Percentiles rank a stretch among this genome's conserved stretches.
Evolutionary conservation across 2,888 invertebrate species (phyloP).

Genomic region (Lamproptera curius): DNA sequence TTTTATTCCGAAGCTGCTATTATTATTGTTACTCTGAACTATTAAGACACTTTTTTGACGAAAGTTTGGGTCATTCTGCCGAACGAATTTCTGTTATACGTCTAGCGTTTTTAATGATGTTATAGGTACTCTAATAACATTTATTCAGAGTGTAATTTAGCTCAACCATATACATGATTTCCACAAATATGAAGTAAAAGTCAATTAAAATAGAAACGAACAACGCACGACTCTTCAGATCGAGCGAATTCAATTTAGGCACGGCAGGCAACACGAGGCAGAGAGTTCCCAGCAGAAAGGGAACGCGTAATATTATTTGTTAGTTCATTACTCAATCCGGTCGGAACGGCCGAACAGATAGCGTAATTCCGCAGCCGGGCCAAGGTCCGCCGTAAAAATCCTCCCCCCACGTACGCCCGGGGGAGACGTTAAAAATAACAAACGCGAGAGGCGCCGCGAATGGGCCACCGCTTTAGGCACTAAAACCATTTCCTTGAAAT

Average conservation of each 20-base stretch:
- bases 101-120: background rate
- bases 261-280: no score
- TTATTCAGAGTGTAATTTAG: no score
- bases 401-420: background rate
- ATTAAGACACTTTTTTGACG: background rate
- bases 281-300: background rate
- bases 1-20: background rate
- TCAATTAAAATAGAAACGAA: no score
- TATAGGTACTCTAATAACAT: no score
- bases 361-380: conserved; percentile 1
- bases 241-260: no score
- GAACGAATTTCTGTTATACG: background rate
- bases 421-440: conserved; percentile 13
- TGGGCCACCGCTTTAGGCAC: background rate
- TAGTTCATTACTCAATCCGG: conserved; percentile 7
- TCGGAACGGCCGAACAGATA: conserved; percentile 4
- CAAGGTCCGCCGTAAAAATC: conserved; percentile 10
- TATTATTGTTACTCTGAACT: background rate
- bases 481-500: background rate
- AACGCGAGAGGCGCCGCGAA: conserved; percentile 3
- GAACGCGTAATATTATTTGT: background rate
- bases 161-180: no score
- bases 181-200: no score
- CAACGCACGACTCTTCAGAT: no score
- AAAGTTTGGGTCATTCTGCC: background rate